Evolutionary conservation across 1,140 invertebrate genomes (phyloP).

Genomic region (Drosophila arawakana): DNA sequence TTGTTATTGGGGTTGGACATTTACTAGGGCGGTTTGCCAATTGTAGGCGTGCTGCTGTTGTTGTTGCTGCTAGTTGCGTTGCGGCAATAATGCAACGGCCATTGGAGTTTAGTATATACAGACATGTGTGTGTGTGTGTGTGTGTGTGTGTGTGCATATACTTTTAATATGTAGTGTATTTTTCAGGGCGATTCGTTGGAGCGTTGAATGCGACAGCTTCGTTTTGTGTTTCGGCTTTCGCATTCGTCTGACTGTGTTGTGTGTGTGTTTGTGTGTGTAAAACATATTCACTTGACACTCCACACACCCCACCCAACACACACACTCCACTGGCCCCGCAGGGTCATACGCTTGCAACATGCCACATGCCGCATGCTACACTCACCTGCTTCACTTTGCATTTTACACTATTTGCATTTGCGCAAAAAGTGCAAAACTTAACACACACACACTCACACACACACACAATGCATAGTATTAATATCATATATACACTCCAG

Average conservation of each 20-base stretch:
- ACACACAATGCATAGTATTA: constrained; percentile 29
- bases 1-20: constrained; percentile 38
- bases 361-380: constrained; percentile 6
- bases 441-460: constrained; percentile 56
- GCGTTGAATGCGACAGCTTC: constrained; percentile 57
- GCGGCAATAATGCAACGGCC: constrained; percentile 59
- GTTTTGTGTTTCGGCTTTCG: constrained; percentile 37
- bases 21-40: constrained; percentile 34
- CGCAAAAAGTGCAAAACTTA: constrained; percentile 80
- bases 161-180: constrained; percentile 18
- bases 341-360: background rate
- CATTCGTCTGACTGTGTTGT: constrained; percentile 34
- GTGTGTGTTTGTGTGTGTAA: constrained; percentile 28
- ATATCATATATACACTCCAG: constrained; percentile 31
- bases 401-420: constrained; percentile 80
- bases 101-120: constrained; percentile 52
- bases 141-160: constrained; percentile 36
- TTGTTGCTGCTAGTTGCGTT: constrained; percentile 37
- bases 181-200: constrained; percentile 64
- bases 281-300: constrained; percentile 59
- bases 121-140: background rate
- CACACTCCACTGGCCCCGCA: background rate
- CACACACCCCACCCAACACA: constrained; percentile 1
- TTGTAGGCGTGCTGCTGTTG: constrained; percentile 50
- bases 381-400: constrained; percentile 33